Conservation (phyloP, 2,113 vertebrate genomes). For the Heterotilapia buettikoferi region DNA sequence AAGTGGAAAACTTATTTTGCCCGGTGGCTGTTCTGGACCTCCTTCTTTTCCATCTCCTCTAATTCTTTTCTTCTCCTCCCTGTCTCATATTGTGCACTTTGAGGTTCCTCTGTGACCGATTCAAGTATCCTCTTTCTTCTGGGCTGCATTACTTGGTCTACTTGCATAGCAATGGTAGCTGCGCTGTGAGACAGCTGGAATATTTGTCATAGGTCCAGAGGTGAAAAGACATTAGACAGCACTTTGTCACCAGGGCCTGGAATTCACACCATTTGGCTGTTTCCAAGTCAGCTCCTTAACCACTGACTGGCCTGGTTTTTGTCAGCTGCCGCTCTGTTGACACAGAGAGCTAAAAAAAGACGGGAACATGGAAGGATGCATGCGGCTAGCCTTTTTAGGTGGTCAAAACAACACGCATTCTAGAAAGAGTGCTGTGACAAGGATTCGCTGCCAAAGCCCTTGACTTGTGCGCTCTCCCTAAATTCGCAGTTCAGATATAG, state of each 20-base stretch:
- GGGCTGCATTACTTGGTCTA: background rate
- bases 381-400: slow-evolving; percentile 66
- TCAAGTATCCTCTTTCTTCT: slow-evolving; percentile 17
- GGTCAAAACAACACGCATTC: slow-evolving; percentile 48
- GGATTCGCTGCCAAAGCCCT: slow-evolving; percentile 44
- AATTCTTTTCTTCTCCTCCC: slow-evolving; percentile 3
- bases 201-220: slow-evolving; percentile 65
- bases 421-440: slow-evolving; percentile 35
- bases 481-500: slow-evolving; percentile 54
- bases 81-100: slow-evolving; percentile 9
- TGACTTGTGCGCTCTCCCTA: slow-evolving; percentile 34
- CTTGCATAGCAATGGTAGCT: background rate
- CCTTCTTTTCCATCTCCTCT: slow-evolving; percentile 34
- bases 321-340: slow-evolving; percentile 63
- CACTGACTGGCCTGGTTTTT: slow-evolving; percentile 60
- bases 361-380: slow-evolving; percentile 37
- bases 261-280: slow-evolving; percentile 68
- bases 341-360: slow-evolving; percentile 67
- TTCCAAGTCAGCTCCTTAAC: slow-evolving; percentile 59
- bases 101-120: slow-evolving; percentile 34
- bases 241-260: slow-evolving; percentile 66
- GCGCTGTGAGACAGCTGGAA: slow-evolving; percentile 35
- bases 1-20: slow-evolving; percentile 67
- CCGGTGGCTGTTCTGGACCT: slow-evolving; percentile 22
- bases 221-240: slow-evolving; percentile 71